Conservation (phyloP, 2,113 vertebrate genomes). For the Clarias gariepinus region DNA sequence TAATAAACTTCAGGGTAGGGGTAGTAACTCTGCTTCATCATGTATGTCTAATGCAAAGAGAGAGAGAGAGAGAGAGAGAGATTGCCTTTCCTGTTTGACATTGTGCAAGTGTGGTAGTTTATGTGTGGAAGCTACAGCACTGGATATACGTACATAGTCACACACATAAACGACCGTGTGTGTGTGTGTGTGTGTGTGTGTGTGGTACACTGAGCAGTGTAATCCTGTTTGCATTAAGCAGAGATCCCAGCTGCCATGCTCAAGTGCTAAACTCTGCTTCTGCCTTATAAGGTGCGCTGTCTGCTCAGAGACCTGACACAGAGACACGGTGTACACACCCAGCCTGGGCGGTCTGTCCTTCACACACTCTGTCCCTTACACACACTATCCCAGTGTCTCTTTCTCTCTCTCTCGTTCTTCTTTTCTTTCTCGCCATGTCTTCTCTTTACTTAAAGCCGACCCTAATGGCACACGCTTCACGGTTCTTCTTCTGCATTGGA, state of each 20-base stretch:
- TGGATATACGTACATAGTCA: background rate
- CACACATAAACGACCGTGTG: background rate
- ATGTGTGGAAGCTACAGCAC: background rate
- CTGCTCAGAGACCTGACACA: constrained; percentile 53
- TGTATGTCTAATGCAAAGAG: too few species aligned
- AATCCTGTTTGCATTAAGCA: constrained; percentile 52
- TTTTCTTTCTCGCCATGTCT: background rate
- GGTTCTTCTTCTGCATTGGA: constrained; percentile 10
- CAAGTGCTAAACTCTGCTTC: constrained; percentile 54
- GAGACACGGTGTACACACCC: constrained; percentile 43
- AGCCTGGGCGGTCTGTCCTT: constrained; percentile 43
- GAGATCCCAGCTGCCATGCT: constrained; percentile 54
- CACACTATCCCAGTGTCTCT: background rate
- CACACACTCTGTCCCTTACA: constrained; percentile 20
- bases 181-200: constrained; percentile 30
- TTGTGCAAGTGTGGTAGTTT: background rate
- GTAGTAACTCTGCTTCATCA: too few species aligned
- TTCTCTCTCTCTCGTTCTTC: background rate
- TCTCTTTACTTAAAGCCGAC: background rate
- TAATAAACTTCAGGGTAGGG: background rate
- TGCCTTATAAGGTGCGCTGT: constrained; percentile 69
- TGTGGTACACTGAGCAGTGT: constrained; percentile 31
- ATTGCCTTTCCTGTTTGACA: background rate
- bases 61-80: background rate
- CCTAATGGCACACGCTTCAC: background rate